A percentile compares a stretch with the other conserved stretches of the same genome.
Conservation (phyloP, 2,113 vertebrate species). For the Mus musculus region GRCm39 chr3:103647501-103648000, state of each 20-base stretch:
- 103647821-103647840: conserved; percentile 60
- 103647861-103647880: conserved; percentile 39
- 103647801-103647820: conserved; percentile 76
- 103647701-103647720: conserved; percentile 88
- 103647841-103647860: conserved; percentile 50
- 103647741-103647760: conserved; percentile 75
- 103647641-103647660: conserved; percentile 90
- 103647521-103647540: conserved; percentile 91
- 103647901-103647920: conserved; percentile 39
- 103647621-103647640: conserved; percentile 92
- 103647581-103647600: conserved; percentile 92
- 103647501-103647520: conserved; percentile 91
- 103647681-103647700: conserved; percentile 86
- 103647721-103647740: conserved; percentile 87
- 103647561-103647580: conserved; percentile 93
- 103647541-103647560: conserved; percentile 93
- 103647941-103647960: background rate
- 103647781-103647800: conserved; percentile 81
- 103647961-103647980: conserved; percentile 2
- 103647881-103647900: conserved; percentile 41
- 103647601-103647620: conserved; percentile 90
- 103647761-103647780: conserved; percentile 70
- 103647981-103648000: background rate
- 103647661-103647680: conserved; percentile 91
- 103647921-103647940: background rate